Evolutionary conservation across 1,140 invertebrate species (phyloP), one percentile per base, ranked within the genome.

Genomic region (Himalopsyche phryganea): DNA sequence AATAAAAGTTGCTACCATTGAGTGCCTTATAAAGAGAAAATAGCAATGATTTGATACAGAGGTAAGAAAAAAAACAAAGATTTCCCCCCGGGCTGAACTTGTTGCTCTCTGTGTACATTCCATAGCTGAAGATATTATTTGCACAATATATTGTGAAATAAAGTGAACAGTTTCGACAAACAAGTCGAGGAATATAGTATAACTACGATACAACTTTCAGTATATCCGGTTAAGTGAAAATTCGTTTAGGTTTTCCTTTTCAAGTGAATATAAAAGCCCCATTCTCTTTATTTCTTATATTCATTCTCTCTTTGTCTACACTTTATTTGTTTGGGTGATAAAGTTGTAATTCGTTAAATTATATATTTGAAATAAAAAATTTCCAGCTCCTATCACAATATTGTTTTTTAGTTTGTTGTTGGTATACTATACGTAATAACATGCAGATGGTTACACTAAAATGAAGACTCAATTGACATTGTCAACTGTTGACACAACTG

Each of bases 131-230:
- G 58, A 60, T 60, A 55, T 55, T 60, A 60, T 60, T 60, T 60
- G 58, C 51, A 60, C 58, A 60, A 55, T 60, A 55, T 50, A 60
- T 60, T 60, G 58, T 36, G 51, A 54, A 55, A 60, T 42, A 60
- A 60, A 60, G 51, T 50, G 58, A 54, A 53, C 50, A 28, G 18
- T 41, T 53, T 53, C 50, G 23, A 45, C 50, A 53, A 53, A 53
- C 33, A 53, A 20, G 33, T 13, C 19, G 19, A 35, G 32, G 14
- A 40, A 40, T 40, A n/a, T 40, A 11, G 38, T 40, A 15, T 40
- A 28, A 28, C 23, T 28, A 28, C 9, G 9, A 28, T 28, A 28
- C 23, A 5, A 5, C 33, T 56, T 56, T 55, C 18, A n/a, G 14
- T 49, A 28, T 28, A 1, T 36, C 6, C 13, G 19, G 19, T 48